A percentile compares a stretch with the other conserved stretches of the same genome.
These are phyloP conservation scores for Nipponia nippon DNA, from an alignment of 2,113 vertebrate species.

Conservation along the genomic window DNA sequence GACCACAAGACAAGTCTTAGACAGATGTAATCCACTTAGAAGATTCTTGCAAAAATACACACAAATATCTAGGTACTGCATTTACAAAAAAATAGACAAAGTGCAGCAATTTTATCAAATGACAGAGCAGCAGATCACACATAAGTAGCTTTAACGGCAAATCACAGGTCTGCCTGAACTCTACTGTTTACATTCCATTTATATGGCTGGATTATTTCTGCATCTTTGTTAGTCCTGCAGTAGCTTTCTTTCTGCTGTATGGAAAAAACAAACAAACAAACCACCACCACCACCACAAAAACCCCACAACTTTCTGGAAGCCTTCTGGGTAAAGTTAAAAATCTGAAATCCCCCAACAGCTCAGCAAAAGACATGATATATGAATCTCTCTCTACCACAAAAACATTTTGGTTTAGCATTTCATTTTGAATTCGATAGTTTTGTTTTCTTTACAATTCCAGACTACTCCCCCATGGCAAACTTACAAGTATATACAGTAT, in stretches of 20 bases:
- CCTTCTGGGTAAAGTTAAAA: neutral
- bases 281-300: neutral
- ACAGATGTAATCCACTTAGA: neutral
- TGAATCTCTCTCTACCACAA: neutral
- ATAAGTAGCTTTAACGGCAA: neutral
- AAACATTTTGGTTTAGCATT: neutral
- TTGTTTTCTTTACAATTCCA: neutral
- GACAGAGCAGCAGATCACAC: neutral
- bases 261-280: neutral
- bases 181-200: neutral
- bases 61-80: neutral
- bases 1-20: neutral
- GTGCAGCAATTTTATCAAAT: neutral
- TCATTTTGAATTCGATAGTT: neutral
- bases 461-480: neutral
- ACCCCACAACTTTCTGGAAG: neutral
- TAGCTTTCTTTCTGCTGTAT: neutral
- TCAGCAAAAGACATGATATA: neutral
- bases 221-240: neutral
- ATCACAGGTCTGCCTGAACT: neutral
- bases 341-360: neutral
- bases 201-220: neutral
- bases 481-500: neutral
- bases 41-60: neutral
- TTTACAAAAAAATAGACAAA: neutral